Evolutionary conservation across 2,113 vertebrate genomes (phyloP), one percentile per base, ranked within the genome.

Genomic region (Lipotes vexillifer): DNA sequence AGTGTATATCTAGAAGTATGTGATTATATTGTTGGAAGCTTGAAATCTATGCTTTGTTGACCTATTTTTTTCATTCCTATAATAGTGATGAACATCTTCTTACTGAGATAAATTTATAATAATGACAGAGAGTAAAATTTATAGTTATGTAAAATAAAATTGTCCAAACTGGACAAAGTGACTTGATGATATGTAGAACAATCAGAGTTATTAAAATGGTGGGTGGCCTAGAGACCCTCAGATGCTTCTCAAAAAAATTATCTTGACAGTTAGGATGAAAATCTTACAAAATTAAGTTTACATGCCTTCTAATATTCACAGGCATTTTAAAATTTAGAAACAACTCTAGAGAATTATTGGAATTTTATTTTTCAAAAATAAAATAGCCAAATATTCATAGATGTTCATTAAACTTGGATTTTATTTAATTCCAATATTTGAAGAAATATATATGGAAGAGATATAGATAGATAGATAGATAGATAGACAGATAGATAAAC

Each of bases 81-180:
- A 57, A 55, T 14, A 57, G 5, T 59, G 14, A 80, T 66, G 15
- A 77, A n/a, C 6, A 57, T 87, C 81, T 89, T 65, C 18, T n/a
- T 83, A 88, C 31, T 94, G 86, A 89, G 61, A 52, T 75, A 38
- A 72, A 72, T 59, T 78, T 93, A 89, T 96, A 95, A 96, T 88
- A 90, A 49, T 85, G 41, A 36, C 46, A 93, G 36, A 65, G 25
- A 84, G 46, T 77, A 93, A 90, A 91, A 83, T 86, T 77, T 82
- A 91, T 59, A 75, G 49, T 88, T 93, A 86, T 36, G 23, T 69
- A 52, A 68, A 97, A 86, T 82, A 71, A 94, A 97, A 88, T n/a
- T 91, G 15, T 68, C 49, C 61, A 90, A 65, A 88, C 18, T 61
- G 21, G 57, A 86, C 5, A 6, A 36, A 95, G 33, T 31, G 23